phyloP scores from a whole-genome alignment of 2,888 invertebrate genomes.

The Bellardia pandia region DNA sequence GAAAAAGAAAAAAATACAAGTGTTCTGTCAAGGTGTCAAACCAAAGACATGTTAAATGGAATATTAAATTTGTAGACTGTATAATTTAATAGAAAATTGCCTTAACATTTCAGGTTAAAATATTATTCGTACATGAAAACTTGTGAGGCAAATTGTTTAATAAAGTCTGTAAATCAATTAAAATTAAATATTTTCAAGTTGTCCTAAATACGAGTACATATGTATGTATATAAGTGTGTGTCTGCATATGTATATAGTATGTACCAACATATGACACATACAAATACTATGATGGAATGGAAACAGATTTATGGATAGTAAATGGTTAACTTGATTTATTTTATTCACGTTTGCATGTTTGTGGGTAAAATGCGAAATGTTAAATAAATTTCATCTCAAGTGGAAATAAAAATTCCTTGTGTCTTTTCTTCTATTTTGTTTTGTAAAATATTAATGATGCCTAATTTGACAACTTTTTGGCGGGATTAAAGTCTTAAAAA shows the following conservation, averaged over 20 bases:
- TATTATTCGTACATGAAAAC: conserved; percentile 1
- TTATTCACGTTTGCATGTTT: no score
- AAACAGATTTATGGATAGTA: not conserved
- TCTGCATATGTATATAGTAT: no score
- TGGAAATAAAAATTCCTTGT: not conserved
- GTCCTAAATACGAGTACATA: not conserved
- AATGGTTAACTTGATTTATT: not conserved
- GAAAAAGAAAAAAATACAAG: conserved; percentile 1
- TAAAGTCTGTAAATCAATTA: conserved; percentile 50
- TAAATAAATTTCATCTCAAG: no score
- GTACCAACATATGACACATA: not conserved
- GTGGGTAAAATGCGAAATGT: no score
- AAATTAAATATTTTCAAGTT: not conserved
- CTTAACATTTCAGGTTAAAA: not conserved
- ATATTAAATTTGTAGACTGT: conserved; percentile 44
- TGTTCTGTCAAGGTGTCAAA: conserved; percentile 63
- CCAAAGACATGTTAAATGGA: conserved; percentile 40
- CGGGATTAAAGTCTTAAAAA: not conserved
- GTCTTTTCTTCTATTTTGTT: not conserved
- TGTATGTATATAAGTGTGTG: no score
- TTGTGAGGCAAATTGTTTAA: conserved; percentile 48
- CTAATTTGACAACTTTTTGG: conserved; percentile 2
- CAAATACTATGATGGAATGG: no score
- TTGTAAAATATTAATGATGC: conserved; percentile 11
- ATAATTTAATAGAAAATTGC: conserved; percentile 58